Conservation (phyloP, 2,113 vertebrate species). For the Hymenochirus boettgeri region DNA sequence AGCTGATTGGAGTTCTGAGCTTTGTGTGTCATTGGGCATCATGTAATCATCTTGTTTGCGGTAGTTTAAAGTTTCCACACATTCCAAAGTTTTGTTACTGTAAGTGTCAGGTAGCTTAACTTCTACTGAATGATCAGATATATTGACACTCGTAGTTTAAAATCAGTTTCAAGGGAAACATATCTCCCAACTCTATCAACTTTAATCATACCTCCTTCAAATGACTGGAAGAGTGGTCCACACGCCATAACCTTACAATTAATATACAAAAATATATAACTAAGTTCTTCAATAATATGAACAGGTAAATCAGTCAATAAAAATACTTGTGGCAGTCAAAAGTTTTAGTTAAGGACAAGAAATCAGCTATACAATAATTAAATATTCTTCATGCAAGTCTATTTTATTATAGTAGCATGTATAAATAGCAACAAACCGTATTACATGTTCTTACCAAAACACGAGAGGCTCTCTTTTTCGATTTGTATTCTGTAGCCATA, state of each 20-base stretch:
- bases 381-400: too few species aligned
- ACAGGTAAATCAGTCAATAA: too few species aligned
- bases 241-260: constrained; percentile 66
- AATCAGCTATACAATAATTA: too few species aligned
- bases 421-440: too few species aligned
- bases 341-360: too few species aligned
- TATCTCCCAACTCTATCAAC: constrained; percentile 76
- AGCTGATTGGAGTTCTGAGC: constrained; percentile 48
- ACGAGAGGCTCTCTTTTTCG: constrained; percentile 46
- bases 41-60: constrained; percentile 58
- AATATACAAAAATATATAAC: constrained; percentile 29
- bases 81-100: constrained; percentile 73
- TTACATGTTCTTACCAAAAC: constrained; percentile 61
- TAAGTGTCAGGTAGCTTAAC: constrained; percentile 70
- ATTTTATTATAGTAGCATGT: too few species aligned
- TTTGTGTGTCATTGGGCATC: constrained; percentile 52
- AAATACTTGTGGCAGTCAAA: too few species aligned
- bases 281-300: not conserved
- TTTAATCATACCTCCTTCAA: constrained; percentile 52
- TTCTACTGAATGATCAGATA: constrained; percentile 79
- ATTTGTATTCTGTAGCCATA: constrained; percentile 52
- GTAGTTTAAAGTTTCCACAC: constrained; percentile 79
- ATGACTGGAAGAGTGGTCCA: constrained; percentile 59
- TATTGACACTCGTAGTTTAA: constrained; percentile 71
- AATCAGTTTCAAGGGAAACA: constrained; percentile 71